These are phyloP conservation scores for Diphyllodes magnificus DNA, from an alignment of 2,113 vertebrate genomes.

Conservation along the genomic window DNA sequence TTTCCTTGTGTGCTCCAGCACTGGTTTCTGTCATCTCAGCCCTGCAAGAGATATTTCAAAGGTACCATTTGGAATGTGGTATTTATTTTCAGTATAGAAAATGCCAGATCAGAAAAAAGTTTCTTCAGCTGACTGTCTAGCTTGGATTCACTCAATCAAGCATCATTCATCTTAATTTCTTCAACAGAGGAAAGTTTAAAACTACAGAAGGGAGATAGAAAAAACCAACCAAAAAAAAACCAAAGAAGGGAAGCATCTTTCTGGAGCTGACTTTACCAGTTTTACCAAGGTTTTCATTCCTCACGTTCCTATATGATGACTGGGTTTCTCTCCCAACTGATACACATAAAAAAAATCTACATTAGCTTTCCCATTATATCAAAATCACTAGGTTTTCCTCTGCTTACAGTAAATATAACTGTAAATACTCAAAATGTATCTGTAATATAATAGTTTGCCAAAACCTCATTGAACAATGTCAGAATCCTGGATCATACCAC, in stretches of 20 bases:
- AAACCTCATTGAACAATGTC: neutral
- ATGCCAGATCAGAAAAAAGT: neutral
- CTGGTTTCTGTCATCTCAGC: neutral
- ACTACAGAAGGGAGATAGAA: neutral
- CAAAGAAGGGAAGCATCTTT: neutral
- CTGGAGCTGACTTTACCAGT: neutral
- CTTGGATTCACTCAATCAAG: neutral
- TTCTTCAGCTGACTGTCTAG: neutral
- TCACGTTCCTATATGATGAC: accelerated
- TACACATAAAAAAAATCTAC: neutral
- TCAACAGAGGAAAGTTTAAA: neutral
- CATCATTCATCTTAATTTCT: neutral
- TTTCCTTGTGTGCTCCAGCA: neutral
- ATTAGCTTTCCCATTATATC: neutral
- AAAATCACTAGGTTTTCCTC: neutral
- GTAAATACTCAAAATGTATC: neutral
- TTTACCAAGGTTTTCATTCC: neutral
- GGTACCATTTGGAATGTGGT: neutral
- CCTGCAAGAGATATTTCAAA: neutral
- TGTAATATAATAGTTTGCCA: neutral
- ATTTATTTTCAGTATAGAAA: neutral
- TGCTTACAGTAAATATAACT: neutral
- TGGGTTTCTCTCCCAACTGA: neutral
- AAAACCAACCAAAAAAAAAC: neutral
- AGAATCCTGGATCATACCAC: neutral